Evolutionary conservation across 2,113 vertebrate genomes (phyloP).

Genomic region (Ailuropoda melanoleuca): DNA sequence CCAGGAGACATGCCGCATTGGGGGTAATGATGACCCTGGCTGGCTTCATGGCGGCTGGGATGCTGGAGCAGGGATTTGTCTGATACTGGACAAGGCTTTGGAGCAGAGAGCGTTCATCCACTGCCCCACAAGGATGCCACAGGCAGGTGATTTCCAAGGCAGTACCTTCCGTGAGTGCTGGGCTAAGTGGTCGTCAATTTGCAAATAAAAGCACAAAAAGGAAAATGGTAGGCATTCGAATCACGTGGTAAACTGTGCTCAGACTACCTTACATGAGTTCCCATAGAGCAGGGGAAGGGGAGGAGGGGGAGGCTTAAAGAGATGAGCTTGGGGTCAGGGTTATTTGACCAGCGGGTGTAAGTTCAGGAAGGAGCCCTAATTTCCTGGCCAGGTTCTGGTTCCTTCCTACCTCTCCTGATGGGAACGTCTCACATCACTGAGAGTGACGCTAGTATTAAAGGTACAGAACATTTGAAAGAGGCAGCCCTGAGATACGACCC

Average conservation of each 20-base stretch:
- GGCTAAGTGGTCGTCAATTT: background rate
- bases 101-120: background rate
- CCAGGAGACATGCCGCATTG: background rate
- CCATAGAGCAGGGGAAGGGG: rapidly evolving
- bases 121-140: background rate
- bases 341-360: rapidly evolving
- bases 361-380: background rate
- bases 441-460: background rate
- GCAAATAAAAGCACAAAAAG: background rate
- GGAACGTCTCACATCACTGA: background rate
- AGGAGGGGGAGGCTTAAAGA: background rate
- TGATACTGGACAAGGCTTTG: no score
- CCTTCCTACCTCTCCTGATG: background rate
- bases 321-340: no score
- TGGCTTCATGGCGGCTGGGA: background rate
- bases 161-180: rapidly evolving
- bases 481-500: background rate
- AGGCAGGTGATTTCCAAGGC: background rate
- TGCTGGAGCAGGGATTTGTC: background rate
- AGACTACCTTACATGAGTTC: background rate
- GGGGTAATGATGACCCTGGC: no score
- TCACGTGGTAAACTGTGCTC: background rate
- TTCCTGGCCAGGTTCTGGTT: background rate
- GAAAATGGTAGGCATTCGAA: background rate
- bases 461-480: background rate